A percentile compares a stretch with the other conserved stretches of the same genome.
Conservation (phyloP, 2,113 vertebrate species). For the Burhinus bistriatus region DNA sequence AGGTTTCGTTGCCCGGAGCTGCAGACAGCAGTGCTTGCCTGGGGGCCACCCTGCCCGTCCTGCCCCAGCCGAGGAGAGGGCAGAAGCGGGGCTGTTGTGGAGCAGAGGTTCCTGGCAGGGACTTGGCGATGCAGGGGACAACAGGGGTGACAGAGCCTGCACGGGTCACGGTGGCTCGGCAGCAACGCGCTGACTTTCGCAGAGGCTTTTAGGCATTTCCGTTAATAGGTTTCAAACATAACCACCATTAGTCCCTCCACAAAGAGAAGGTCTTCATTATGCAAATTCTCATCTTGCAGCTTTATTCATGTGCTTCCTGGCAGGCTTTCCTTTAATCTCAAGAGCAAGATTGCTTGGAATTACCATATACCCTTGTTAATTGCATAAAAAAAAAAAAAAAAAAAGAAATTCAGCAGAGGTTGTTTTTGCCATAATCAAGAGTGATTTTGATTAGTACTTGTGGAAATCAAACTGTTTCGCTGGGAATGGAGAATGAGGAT, state of each 20-base stretch:
- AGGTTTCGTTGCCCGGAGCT: not conserved
- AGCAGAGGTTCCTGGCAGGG: not conserved
- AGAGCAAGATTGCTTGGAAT: slow-evolving; percentile 79
- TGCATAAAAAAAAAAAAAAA: slow-evolving; percentile 68
- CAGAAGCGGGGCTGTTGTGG: not conserved
- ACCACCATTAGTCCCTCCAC: slow-evolving; percentile 28
- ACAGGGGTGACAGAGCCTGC: rapidly evolving
- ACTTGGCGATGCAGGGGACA: rapidly evolving
- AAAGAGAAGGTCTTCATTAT: slow-evolving; percentile 74
- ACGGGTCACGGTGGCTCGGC: not conserved
- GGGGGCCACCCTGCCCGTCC: not conserved
- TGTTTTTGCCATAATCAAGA: slow-evolving; percentile 79
- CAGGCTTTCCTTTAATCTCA: slow-evolving; percentile 79
- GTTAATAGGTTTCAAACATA: slow-evolving; percentile 34
- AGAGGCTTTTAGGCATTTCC: not conserved
- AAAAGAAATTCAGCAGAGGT: slow-evolving; percentile 66
- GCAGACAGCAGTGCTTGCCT: not conserved
- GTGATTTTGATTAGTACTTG: slow-evolving; percentile 78
- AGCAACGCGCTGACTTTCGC: not conserved
- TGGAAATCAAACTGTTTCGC: slow-evolving; percentile 64
- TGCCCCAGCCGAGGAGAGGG: not conserved
- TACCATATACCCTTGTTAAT: slow-evolving; percentile 78
- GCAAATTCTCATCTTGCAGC: slow-evolving; percentile 79
- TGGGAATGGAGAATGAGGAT: not conserved
- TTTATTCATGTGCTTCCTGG: slow-evolving; percentile 78